These are phyloP conservation scores for Noctua janthe DNA, from an alignment of 2,888 invertebrate species.

Conservation along the genomic window DNA sequence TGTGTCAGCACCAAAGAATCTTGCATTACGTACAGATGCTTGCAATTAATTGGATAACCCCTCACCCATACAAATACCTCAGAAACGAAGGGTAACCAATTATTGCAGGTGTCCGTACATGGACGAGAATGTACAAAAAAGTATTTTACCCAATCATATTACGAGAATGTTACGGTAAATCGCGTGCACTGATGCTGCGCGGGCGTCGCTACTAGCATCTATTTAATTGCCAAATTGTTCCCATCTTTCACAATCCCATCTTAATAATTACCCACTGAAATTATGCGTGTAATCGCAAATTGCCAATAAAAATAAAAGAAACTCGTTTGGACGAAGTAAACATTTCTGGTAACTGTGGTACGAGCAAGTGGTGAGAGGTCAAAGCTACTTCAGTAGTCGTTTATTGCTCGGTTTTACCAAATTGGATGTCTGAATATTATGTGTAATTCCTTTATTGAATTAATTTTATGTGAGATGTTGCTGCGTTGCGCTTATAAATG, in stretches of 20 bases:
- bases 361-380: constrained; percentile 65
- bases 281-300: constrained; percentile 76
- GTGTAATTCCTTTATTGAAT: constrained; percentile 48
- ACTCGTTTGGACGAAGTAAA: constrained; percentile 65
- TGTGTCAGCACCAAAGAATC: background rate
- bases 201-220: constrained; percentile 55
- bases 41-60: constrained; percentile 1
- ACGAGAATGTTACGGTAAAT: constrained; percentile 55
- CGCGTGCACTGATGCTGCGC: constrained; percentile 56
- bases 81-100: constrained; percentile 26
- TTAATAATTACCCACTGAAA: constrained; percentile 65
- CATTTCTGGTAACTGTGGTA: constrained; percentile 57
- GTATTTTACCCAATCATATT: constrained; percentile 33
- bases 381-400: constrained; percentile 76
- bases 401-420: constrained; percentile 65
- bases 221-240: constrained; percentile 65
- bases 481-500: constrained; percentile 2
- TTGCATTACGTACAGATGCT: background rate
- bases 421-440: constrained; percentile 64
- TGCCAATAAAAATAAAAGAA: constrained; percentile 73
- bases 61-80: constrained; percentile 16
- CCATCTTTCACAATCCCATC: constrained; percentile 60
- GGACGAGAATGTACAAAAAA: constrained; percentile 30
- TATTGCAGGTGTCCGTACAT: constrained; percentile 32
- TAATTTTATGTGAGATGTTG: constrained; percentile 33